phyloP scores from a whole-genome alignment of 2,797 vertebrate genomes.

The Phalloptychus januarius region DNA sequence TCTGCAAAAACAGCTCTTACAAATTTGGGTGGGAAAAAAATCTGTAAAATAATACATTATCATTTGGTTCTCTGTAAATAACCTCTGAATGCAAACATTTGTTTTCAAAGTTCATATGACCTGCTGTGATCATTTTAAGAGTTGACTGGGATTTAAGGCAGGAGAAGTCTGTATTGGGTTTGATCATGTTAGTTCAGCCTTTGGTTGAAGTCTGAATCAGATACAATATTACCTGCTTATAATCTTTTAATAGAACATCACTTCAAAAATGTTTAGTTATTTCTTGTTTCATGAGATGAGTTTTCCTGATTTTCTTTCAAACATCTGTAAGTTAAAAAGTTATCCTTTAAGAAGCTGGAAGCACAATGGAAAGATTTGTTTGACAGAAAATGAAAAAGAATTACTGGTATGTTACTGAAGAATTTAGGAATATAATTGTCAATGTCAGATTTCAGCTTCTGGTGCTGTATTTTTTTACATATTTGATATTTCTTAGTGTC shows the following conservation, averaged over 20 bases:
- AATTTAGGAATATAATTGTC: not conserved
- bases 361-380: not conserved
- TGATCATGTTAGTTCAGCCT: not conserved
- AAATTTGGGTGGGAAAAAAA: too few species aligned
- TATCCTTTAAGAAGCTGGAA: not conserved
- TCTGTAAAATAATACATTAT: too few species aligned
- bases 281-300: not conserved
- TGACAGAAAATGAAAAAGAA: not conserved
- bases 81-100: not conserved
- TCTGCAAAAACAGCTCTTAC: not conserved
- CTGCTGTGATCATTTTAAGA: not conserved
- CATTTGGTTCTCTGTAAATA: not conserved
- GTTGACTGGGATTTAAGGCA: not conserved
- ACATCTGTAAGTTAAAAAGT: not conserved
- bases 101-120: not conserved
- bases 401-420: not conserved
- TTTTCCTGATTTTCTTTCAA: not conserved
- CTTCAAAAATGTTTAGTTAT: not conserved
- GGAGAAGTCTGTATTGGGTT: not conserved
- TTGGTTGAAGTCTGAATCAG: not conserved
- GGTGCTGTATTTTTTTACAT: not conserved
- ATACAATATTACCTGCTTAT: not conserved
- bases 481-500: not conserved
- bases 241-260: not conserved
- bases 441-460: not conserved